Evolutionary conservation across 2,797 vertebrate genomes (phyloP), one percentile per base, ranked within the genome.

Genomic region (Oceanodroma leucorhoa): DNA sequence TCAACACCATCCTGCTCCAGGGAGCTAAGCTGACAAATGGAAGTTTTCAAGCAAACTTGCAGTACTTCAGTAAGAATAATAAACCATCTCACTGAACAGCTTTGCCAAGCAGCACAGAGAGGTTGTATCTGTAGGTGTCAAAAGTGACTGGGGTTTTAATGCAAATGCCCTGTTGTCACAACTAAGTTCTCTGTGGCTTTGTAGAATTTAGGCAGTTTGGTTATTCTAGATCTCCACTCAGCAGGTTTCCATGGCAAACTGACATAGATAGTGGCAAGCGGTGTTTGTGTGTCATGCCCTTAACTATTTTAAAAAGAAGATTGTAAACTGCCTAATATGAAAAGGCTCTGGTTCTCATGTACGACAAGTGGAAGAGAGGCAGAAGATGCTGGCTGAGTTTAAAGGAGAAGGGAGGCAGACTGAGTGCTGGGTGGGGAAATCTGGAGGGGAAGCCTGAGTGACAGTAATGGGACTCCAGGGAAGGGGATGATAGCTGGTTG

Each of bases 381-480:
- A 86, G 89, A 86, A 92, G 89, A 72, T 89, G 82, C 87, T 92
- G 89, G 45, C 75, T 71, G 82, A 90, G 72, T 69, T 90, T 88
- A 62, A 72, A 95, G 84, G 61, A 85, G 83, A 45, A 89, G 62
- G 40, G 65, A 81, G 58, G 45, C 66, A 90, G 58, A 30, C 70
- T 55, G 90, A 75, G 34, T 88, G 73, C 80, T 92, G 86, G 91
- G 90, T 94, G 88, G 91, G 78, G 94, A 95, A 76, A 90, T 93
- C 75, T 89, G 86, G 78, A 93, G 93, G 78, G 64, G 71, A 92
- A 87, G 86, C 69, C 83, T 91, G 89, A 94, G 83, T 94, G 94
- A 77, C 87, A 94, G 80, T 94, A 95, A 82, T 96, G 96, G 93
- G 83, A 96, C 93, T 94, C 90, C 50, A 70, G 95, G 91, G 86